Base-by-base conservation (phyloP, 1,140 invertebrate genomes). In the Drosophila biarmipes region DNA sequence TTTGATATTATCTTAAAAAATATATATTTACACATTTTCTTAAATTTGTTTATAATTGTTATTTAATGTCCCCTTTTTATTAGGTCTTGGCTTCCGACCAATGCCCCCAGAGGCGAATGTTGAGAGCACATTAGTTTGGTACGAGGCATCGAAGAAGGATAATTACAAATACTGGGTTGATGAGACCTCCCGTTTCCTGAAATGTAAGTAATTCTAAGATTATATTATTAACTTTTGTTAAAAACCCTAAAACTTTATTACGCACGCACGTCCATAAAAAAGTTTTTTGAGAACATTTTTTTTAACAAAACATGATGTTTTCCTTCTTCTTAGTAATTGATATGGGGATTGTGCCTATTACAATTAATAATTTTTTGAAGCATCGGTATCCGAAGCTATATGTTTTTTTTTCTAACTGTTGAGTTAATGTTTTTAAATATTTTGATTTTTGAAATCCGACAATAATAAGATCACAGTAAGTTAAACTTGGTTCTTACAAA, bases 81-180 rank as follows among this genome's bases (percentile, higher is more conserved):
- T 11, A 49, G 97, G 97, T 91, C 94, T 99, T 85, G 98, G 98
- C 74, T 99, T 98, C 93, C 94, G 98, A 85, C 98, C 98, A 54
- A 97, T 97, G 95, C 98, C 98, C 37, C 95, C 96, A 75, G 94
- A 95, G 62, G 95, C 95, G 62, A 97, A 98, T 92, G 96, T 98
- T 80, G 97, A 98, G 92, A 98, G 97, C 91, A 98, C 98, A 48
- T 94, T 99, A 57, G 97, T 99, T 91, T 97, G 97, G 95, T 98
- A 98, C 93, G 96, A 95, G 92, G 95, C 95, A 73, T 95, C 94
- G 68, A 95, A 97, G 75, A 93, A 95, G 84, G 95, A 96, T 49
- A 97, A 97, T 82, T 96, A 95, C 90, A 93, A 95, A 72, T 94
- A 96, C 75, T 98, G 97, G 97, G 94, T 95, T 53, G 93, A 94